Evolutionary conservation across 2,888 invertebrate genomes (phyloP), one percentile per base, ranked within the genome.

Genomic region (Himalopsyche anomala): DNA sequence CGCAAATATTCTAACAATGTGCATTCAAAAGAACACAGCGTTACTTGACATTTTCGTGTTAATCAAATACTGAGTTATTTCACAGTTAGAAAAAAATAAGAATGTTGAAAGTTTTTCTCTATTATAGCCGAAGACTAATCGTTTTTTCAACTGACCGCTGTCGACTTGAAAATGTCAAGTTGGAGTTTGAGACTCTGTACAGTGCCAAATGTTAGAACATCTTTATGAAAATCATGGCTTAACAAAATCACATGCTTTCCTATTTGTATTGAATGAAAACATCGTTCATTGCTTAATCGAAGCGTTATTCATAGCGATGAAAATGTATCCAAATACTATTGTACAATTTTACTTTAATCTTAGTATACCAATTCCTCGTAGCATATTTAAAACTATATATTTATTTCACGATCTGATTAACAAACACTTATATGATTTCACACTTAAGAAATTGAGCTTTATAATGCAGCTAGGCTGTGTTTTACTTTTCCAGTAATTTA

Each of bases 381-480:
- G 36, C 36, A 12, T 74, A 74, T 38, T 36, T 36, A 74, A 74
- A 74, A 74, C 28, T 38, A 51, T 12, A 74, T 38, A 11, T 74
- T 74, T 36, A 74, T 74, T 74, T 74, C 74, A 74, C 74, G 36
- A 36, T 74, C 74, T 74, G 74, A 74, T 36, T 74, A 74, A 74
- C 9, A 62, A 62, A 74, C 74, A 74, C 74, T 74, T 38, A 38
- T 74, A 74, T 74, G 74, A 74, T 74, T 74, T 74, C 74, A 74
- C 74, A 74, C 74, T 74, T 74, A 74, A 74, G 74, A 74, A 74
- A 74, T 80, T 80, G 80, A 80, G 80, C 80, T 80, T 80, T 80
- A 45, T 51, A 28, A 80, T 28, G n/a, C 80, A 42, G 80, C 45
- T 80, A 80, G 80, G 80, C 80, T 80, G 80, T 45, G 80, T 51